A percentile compares a stretch with the other conserved stretches of the same genome.
Conservation (phyloP, 2,888 invertebrate genomes). For the Drosophila suboccidentalis region DNA sequence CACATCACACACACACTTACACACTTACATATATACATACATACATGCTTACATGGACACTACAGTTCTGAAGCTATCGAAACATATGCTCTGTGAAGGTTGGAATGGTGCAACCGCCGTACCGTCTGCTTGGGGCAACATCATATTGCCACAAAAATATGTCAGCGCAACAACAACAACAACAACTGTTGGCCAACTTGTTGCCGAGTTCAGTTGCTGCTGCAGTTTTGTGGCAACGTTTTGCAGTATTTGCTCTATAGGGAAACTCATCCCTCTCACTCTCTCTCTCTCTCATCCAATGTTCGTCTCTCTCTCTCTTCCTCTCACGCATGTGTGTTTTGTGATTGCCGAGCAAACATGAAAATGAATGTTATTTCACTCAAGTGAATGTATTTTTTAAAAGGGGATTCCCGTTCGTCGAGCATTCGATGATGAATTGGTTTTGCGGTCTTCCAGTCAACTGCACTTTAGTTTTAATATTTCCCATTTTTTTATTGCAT, state of each 20-base stretch:
- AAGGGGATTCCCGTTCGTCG: constrained; percentile 25
- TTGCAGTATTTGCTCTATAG: constrained; percentile 28
- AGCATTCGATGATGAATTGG: constrained; percentile 63
- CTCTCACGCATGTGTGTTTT: constrained; percentile 15
- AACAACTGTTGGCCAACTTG: constrained; percentile 44
- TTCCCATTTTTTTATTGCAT: constrained; percentile 22
- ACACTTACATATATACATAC: neutral
- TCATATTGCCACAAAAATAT: constrained; percentile 49
- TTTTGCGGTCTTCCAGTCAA: constrained; percentile 75
- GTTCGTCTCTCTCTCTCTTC: neutral
- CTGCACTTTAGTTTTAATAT: constrained; percentile 53
- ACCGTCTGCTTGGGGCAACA: constrained; percentile 18
- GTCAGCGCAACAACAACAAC: constrained; percentile 12
- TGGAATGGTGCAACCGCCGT: constrained; percentile 12
- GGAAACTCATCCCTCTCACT: neutral
- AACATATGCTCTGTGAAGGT: constrained; percentile 25
- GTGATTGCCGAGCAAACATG: constrained; percentile 20
- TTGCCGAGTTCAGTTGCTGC: constrained; percentile 35
- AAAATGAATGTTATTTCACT: constrained; percentile 57
- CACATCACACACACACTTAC: neutral
- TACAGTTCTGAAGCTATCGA: constrained; percentile 34
- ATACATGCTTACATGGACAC: neutral
- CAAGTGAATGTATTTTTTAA: constrained; percentile 35
- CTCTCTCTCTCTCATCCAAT: neutral
- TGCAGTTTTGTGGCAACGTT: constrained; percentile 43